Base-by-base conservation (phyloP, 2,797 vertebrate species). In the Chaunax sp. region DNA sequence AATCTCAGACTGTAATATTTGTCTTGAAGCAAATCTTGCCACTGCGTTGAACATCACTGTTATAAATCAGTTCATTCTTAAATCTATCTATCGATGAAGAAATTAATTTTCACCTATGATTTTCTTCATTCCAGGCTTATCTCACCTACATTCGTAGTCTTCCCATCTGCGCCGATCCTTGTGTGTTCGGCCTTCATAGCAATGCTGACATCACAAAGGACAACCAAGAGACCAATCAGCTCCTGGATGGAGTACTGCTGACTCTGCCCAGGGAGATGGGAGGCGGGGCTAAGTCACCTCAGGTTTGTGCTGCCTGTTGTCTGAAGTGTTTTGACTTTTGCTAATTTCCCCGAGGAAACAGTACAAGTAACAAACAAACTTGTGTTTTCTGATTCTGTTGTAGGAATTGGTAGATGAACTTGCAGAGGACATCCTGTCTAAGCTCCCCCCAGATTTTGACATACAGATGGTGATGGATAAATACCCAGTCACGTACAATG, bases 161-260 rank as follows among this genome's bases (percentile, higher is more conserved):
- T 41, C 96, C 96, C 41, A 95, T 96, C 84, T 85, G 85, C 56
- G 90, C 95, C 7, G 93, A 96, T 19, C 96, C 97, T 1, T 95
- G 94, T 71, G 96, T 98, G 46, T 98, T 98, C 49, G 95, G 96
- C 20, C 96, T 98, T 56, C 95, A 98, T 22, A 95, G 95, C 88
- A 98, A 98, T 1, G 96, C 95, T 7, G 95, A 98, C 77, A 98
- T 99, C 86, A 97, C 95, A 6, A 98, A 97, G 76, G 96, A 98
- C 76, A 97, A 97, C 89, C 96, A 97, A 78, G 97, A 98, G 87
- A 98, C 96, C 77, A 97, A 96, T 88, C 94, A 95, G 82, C 95
- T 98, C 18, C 94, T 98, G 67, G 89, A 92, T 8, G 95, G 96
- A 45, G 94, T 97, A 35, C 91, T 99, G 73, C 85, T 96, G 82